A percentile compares a stretch with the other conserved stretches of the same genome.
These are phyloP conservation scores for Eudyptes chrysolophus DNA, from an alignment of 2,113 vertebrate genomes.

Conservation along the genomic window DNA sequence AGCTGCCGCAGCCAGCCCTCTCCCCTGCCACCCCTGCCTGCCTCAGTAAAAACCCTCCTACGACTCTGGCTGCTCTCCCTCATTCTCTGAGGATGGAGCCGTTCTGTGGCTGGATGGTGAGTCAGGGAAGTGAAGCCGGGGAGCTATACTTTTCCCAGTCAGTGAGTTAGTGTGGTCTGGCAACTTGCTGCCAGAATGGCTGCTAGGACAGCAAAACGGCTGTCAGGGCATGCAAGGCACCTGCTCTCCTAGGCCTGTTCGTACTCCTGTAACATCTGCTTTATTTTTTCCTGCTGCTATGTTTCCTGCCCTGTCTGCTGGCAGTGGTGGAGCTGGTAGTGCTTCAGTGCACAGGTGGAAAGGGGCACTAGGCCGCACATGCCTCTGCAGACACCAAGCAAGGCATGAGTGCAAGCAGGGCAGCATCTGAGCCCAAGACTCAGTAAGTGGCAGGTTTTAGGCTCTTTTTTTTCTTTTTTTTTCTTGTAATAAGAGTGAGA, in stretches of 20 bases:
- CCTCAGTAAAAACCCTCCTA: background rate
- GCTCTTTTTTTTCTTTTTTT: background rate
- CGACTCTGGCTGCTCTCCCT: accelerated
- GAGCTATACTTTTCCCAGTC: no score
- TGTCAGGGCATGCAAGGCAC: background rate
- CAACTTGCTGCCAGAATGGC: accelerated
- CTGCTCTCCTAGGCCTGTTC: background rate
- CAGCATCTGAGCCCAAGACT: background rate
- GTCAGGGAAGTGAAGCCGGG: accelerated
- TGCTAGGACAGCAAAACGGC: background rate
- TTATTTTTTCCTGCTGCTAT: background rate
- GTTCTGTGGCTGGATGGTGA: accelerated
- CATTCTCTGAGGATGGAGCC: accelerated
- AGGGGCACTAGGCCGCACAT: background rate
- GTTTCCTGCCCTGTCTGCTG: background rate
- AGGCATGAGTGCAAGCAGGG: background rate
- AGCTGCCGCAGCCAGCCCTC: accelerated
- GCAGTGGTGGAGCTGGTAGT: background rate
- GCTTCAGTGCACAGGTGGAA: accelerated
- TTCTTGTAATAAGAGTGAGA: background rate
- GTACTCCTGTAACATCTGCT: accelerated
- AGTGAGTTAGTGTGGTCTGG: accelerated
- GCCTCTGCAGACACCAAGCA: background rate
- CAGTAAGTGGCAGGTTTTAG: background rate
- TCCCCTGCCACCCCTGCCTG: accelerated